Base-by-base conservation (phyloP, 1,140 invertebrate genomes). In the Lepidurus couesii region DNA sequence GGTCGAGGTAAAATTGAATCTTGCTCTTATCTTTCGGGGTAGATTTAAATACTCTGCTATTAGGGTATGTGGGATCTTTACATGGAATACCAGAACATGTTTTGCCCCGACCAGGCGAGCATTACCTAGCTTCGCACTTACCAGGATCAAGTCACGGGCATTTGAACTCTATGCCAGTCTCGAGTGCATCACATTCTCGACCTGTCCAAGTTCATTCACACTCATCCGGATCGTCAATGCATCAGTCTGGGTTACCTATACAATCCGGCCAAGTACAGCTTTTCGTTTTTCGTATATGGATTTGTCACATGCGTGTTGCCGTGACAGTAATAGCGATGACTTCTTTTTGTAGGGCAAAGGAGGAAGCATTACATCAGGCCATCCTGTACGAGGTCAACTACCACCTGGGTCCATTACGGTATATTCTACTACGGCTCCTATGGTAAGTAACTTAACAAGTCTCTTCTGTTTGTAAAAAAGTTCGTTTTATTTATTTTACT, bases 361-460 rank as follows among this genome's bases (percentile, higher is more conserved):
- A 8, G 88, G 88, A 73, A 86, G 88, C 43, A 89, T 89, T 65
- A 89, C 87, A 42, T 86, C 87, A 7, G 88, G 88, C 42, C 89
- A 88, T 84, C 87, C 88, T 43, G 86, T 89, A 44, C 83, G 88
- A 77, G 77, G 81, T 21, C 82, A 81, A n/a, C 81, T 81, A 7
- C 73, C 78, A 42, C 10, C 78, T n/a, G 74, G 78, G 10, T 74
- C 73, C 5, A 65, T 65, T 13, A 0, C 53, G 0, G 53, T 21
- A 65, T 65, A 65, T 65, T 65, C 53, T 65, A 65, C 53, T 16
- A 16, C 53, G 1, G 21, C 53, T 7, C 53, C 53, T 7, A 65
- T 65, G 53, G 53, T 65, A 65, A 16, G 53, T 7, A n/a, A 1
- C 45, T 47, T 47, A 47, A 47, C 16, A 11, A 47, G 45, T 47